Evolutionary conservation across 2,797 vertebrate genomes (phyloP).

Genomic region (Choloepus didactylus): DNA sequence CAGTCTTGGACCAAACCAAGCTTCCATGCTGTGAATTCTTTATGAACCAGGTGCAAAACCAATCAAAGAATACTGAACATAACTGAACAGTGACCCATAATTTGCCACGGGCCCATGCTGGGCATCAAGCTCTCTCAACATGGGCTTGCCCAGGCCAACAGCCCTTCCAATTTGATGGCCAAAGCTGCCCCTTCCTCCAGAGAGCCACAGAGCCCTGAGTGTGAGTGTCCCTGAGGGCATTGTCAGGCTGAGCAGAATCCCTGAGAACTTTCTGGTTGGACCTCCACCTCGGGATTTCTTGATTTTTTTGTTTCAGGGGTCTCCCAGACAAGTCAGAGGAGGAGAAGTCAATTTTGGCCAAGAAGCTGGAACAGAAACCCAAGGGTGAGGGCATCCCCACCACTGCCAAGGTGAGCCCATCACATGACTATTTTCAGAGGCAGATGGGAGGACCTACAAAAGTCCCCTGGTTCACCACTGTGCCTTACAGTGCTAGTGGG

Average conservation of each 20-base stretch:
- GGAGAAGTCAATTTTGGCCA: conserved; percentile 92
- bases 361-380: conserved; percentile 95
- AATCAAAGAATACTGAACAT: rapidly evolving
- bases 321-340: conserved; percentile 95
- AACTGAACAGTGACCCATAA: neutral
- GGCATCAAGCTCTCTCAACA: rapidly evolving
- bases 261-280: neutral
- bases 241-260: neutral
- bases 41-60: neutral
- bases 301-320: conserved; percentile 86
- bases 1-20: neutral
- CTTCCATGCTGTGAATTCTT: neutral
- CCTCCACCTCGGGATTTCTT: neutral
- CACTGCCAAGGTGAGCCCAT: conserved; percentile 93
- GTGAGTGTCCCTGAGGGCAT: neutral
- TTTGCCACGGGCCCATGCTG: neutral
- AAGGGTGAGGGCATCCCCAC: conserved; percentile 96
- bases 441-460: neutral
- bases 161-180: neutral
- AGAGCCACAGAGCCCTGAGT: neutral
- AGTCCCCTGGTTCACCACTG: rapidly evolving
- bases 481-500: neutral
- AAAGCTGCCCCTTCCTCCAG: neutral
- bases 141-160: neutral
- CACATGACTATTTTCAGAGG: rapidly evolving